A percentile compares a stretch with the other conserved stretches of the same genome.
Evolutionary conservation across 2,797 vertebrate species (phyloP).

Genomic region (Rhabdophis nuchalis): DNA sequence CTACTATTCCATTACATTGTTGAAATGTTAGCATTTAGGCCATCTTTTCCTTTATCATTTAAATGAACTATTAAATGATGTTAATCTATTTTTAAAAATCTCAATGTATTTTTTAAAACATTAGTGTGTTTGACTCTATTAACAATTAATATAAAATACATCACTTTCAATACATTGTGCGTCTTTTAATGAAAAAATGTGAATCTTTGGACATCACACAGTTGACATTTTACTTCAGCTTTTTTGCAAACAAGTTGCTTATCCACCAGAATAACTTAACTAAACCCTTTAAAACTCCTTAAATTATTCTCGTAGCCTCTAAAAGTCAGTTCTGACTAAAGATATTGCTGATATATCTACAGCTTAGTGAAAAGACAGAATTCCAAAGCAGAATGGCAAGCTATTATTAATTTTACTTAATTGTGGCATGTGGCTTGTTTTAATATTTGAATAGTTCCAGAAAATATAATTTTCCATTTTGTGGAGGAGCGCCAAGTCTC

Average conservation of each 20-base stretch:
- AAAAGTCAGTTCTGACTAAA: neutral
- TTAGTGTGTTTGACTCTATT: neutral
- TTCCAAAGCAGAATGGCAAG: neutral
- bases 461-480: neutral
- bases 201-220: neutral
- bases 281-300: neutral
- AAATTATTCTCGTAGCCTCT: neutral
- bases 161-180: neutral
- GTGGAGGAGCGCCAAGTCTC: too few relatives aligned
- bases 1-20: constrained; percentile 37
- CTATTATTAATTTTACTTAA: neutral
- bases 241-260: neutral
- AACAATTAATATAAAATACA: neutral
- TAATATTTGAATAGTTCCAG: neutral
- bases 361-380: neutral
- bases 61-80: constrained; percentile 6
- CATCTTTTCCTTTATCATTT: neutral
- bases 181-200: neutral
- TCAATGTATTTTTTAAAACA: neutral
- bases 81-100: constrained; percentile 27
- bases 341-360: neutral
- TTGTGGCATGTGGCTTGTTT: neutral
- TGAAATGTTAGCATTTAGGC: constrained; percentile 41
- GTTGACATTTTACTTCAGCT: neutral
- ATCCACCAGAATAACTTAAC: neutral